A percentile compares a stretch with the other conserved stretches of the same genome.
Evolutionary conservation across 1,140 invertebrate species (phyloP).

Genomic region (Papilio aristodemus): DNA sequence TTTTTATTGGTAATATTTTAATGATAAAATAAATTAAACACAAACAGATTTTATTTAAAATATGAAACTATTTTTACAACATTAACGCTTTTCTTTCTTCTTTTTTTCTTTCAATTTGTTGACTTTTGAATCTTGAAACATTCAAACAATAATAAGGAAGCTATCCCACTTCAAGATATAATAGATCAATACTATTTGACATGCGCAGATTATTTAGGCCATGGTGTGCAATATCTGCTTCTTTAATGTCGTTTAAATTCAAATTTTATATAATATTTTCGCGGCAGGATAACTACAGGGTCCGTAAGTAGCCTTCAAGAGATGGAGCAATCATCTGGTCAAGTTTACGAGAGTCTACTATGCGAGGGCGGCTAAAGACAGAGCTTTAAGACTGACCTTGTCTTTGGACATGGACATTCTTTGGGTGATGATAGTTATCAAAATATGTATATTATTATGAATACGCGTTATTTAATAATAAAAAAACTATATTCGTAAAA

Average conservation of each 20-base stretch:
- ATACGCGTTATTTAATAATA: background rate
- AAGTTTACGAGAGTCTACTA: background rate
- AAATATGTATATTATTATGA: background rate
- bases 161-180: constrained; percentile 32
- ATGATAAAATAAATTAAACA: constrained; percentile 7
- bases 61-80: background rate
- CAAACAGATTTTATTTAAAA: background rate
- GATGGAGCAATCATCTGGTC: background rate
- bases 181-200: constrained; percentile 70
- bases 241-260: constrained; percentile 30
- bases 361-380: background rate
- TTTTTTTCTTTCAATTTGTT: background rate
- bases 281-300: background rate
- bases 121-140: background rate
- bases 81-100: background rate
- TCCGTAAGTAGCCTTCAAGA: background rate
- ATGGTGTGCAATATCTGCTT: constrained; percentile 46
- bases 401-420: background rate
- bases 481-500: background rate
- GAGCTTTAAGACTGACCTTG: background rate
- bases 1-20: constrained; percentile 28
- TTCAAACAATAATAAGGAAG: constrained; percentile 35
- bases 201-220: constrained; percentile 76
- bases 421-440: background rate
- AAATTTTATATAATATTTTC: background rate